phyloP scores from a whole-genome alignment of 1,140 invertebrate species.

The Cyrtorhinus lividipennis region DNA sequence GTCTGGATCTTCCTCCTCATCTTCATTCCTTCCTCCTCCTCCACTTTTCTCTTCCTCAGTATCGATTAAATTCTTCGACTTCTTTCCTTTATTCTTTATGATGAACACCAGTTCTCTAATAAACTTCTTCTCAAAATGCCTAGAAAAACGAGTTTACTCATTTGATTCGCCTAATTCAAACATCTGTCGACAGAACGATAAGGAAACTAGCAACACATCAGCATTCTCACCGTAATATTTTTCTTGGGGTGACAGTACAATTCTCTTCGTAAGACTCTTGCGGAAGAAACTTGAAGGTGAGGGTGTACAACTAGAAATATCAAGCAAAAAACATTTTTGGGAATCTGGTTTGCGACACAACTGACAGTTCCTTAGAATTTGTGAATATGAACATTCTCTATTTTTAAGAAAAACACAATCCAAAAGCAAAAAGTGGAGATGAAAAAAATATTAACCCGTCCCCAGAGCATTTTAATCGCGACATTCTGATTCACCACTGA shows the following conservation, averaged over 20 bases:
- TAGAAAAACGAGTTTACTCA: too few species aligned
- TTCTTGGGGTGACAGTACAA: constrained; percentile 49
- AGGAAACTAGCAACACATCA: too few species aligned
- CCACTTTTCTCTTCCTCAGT: constrained; percentile 26
- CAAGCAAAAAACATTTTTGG: too few species aligned
- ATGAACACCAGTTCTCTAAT: constrained; percentile 31
- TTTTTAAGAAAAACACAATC: too few species aligned
- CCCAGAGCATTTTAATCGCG: too few species aligned
- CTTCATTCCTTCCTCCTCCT: constrained; percentile 29
- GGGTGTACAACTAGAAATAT: constrained; percentile 25
- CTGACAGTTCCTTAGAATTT: too few species aligned
- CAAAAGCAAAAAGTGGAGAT: neutral
- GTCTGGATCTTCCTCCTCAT: constrained; percentile 38
- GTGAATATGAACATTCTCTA: too few species aligned
- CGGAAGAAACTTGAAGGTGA: constrained; percentile 59
- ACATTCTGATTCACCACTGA: too few species aligned
- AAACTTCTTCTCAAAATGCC: constrained; percentile 47
- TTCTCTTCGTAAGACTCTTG: constrained; percentile 51
- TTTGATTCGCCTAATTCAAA: too few species aligned
- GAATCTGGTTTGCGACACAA: too few species aligned
- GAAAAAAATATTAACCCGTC: too few species aligned
- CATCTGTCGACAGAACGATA: too few species aligned
- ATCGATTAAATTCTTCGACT: constrained; percentile 23
- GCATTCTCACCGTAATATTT: constrained; percentile 43
- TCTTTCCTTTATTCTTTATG: constrained; percentile 27